Base-by-base conservation (phyloP, 1,140 invertebrate genomes). In the Ceratosolen solmsi region DNA sequence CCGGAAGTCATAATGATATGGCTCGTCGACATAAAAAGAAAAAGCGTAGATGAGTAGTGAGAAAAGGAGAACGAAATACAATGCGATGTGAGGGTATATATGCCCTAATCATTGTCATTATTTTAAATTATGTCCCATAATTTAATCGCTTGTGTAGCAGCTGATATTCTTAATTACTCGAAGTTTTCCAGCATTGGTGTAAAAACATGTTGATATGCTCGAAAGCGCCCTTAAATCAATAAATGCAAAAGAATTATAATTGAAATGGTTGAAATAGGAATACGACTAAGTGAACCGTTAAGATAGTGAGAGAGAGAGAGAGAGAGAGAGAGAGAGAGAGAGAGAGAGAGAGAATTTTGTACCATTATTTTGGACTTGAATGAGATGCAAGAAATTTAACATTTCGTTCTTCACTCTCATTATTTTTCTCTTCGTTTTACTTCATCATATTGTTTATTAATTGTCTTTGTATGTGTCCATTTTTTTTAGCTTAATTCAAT, bases 81-180 rank as follows among this genome's bases (percentile, higher is more conserved):
- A 13, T 25, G 65, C 38, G 36, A 41, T 36, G 27, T 11, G 41
- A 2, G 15, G 13, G 27, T 70, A 33, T 33, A 30, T n/a, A 13
- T 17, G 80, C 79, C 75, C 70, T 58, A 80, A 78, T 83, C 68
- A 68, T 22, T 38, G 80, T 77, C 80, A 82, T 84, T 77, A 85
- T 85, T 77, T 83, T 84, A 84, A 86, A 86, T 83, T 81, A 85
- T 82, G 83, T 79, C 83, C 75, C 25, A 51, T 77, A 65, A 77
- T 33, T 83, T 83, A 83, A 75, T 84, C 76, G 83, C 83, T 83
- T 72, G 84, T 84, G 83, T 83, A 84, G 80, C 86, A 84, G 82
- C 85, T 68, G 75, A 17, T 30, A 60, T 38, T n/a, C 68, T 2
- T 15, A 22, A 15, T n/a, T 71, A 8, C 22, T 8, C 13, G 11